These are phyloP conservation scores for Ctenopoma multispine DNA, from an alignment of 2,797 vertebrate genomes.

Conservation along the genomic window DNA sequence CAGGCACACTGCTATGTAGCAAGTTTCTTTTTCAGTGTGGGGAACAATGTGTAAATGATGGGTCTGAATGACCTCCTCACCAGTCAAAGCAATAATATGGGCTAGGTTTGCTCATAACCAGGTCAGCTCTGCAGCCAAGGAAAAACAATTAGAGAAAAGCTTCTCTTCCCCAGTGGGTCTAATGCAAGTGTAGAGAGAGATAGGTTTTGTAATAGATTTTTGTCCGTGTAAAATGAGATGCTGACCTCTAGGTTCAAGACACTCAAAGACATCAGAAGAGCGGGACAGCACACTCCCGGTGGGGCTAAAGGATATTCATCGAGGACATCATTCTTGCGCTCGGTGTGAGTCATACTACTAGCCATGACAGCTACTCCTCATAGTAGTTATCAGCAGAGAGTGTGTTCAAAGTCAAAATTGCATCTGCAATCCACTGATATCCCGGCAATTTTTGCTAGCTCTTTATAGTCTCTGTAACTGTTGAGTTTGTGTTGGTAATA, in stretches of 20 bases:
- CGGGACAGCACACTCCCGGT: slow-evolving; percentile 72
- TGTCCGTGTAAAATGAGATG: slow-evolving; percentile 85
- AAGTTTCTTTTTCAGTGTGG: slow-evolving; percentile 5
- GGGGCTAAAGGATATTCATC: slow-evolving; percentile 80
- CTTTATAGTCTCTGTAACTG: slow-evolving; percentile 9
- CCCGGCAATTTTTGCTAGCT: slow-evolving; percentile 31
- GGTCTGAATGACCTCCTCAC: slow-evolving; percentile 56
- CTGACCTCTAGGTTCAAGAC: slow-evolving; percentile 82
- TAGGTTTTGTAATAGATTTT: slow-evolving; percentile 87
- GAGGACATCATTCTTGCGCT: slow-evolving; percentile 75
- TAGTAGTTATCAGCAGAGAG: slow-evolving; percentile 62
- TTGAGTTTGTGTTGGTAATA: slow-evolving; percentile 46
- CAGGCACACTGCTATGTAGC: slow-evolving; percentile 14
- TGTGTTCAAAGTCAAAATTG: slow-evolving; percentile 67
- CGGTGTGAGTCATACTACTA: slow-evolving; percentile 65
- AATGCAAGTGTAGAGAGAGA: slow-evolving; percentile 79
- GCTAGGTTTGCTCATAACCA: slow-evolving; percentile 69
- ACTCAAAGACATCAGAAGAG: slow-evolving; percentile 77
- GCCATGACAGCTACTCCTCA: slow-evolving; percentile 68
- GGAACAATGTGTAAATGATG: slow-evolving; percentile 66
- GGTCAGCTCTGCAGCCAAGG: slow-evolving; percentile 70
- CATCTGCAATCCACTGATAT: slow-evolving; percentile 60
- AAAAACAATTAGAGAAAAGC: slow-evolving; percentile 86
- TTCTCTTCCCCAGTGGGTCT: slow-evolving; percentile 72
- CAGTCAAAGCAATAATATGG: slow-evolving; percentile 57